Evolutionary conservation across 2,888 invertebrate genomes (phyloP).

Genomic region (Pyrgus malvae): DNA sequence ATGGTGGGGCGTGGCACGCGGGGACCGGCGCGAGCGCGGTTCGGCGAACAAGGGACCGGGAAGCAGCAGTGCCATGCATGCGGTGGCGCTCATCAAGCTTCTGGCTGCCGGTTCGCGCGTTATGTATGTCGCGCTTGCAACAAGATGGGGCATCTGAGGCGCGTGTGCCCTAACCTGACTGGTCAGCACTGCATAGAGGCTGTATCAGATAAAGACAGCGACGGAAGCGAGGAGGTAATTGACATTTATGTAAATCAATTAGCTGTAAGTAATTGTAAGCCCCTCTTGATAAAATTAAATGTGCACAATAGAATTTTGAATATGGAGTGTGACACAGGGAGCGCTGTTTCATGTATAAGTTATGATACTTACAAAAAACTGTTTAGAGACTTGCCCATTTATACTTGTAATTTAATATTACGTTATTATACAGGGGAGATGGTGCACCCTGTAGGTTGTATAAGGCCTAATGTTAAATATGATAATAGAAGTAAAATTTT

Average conservation of each 20-base stretch:
- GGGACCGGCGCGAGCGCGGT: too few species aligned
- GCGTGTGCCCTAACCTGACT: not conserved
- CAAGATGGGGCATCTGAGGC: not conserved
- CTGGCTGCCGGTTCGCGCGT: not conserved
- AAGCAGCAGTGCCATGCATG: not conserved
- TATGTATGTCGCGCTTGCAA: not conserved
- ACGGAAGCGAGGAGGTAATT: conserved; percentile 26
- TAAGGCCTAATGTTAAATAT: not conserved
- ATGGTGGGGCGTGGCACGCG: too few species aligned
- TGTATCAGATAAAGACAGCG: not conserved
- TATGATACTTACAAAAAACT: conserved; percentile 5
- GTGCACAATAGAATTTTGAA: not conserved
- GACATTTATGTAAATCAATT: too few species aligned
- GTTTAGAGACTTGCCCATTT: conserved; percentile 29
- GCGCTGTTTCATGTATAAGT: not conserved
- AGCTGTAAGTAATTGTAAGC: conserved; percentile 2
- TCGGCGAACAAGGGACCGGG: too few species aligned
- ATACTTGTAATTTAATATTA: not conserved
- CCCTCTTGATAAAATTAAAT: not conserved
- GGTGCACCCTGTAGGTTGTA: conserved; percentile 27
- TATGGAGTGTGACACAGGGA: not conserved
- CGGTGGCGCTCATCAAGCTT: not conserved
- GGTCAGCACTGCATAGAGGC: not conserved
- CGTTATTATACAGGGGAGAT: conserved; percentile 1
- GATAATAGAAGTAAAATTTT: not conserved